Evolutionary conservation across 2,113 vertebrate species (phyloP).

Genomic region (Panthera uncia): DNA sequence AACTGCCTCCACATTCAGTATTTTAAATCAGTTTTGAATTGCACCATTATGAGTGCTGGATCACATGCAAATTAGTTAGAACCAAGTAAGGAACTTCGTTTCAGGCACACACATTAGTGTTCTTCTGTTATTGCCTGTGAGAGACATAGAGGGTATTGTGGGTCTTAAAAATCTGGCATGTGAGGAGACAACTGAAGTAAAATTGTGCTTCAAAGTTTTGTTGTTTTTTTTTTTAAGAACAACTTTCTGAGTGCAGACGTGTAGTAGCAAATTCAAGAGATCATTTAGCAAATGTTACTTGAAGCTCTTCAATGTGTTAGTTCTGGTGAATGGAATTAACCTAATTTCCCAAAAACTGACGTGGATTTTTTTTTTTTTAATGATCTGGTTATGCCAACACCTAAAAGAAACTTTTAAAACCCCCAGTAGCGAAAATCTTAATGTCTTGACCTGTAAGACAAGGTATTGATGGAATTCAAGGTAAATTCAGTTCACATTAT

Average conservation of each 20-base stretch:
- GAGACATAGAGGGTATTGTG: neutral
- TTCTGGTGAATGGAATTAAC: constrained; percentile 72
- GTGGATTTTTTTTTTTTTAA: constrained; percentile 76
- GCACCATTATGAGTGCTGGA: neutral
- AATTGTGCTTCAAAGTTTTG: neutral
- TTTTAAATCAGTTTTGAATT: neutral
- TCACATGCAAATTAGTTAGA: neutral
- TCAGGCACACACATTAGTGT: neutral
- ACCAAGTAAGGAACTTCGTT: neutral
- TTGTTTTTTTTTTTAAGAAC: neutral
- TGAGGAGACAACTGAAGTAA: neutral
- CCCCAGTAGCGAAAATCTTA: constrained; percentile 61
- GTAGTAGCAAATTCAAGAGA: constrained; percentile 52
- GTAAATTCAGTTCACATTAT: neutral
- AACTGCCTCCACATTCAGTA: neutral
- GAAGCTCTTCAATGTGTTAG: constrained; percentile 72
- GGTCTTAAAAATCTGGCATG: neutral
- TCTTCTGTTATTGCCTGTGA: too few species aligned
- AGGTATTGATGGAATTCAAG: constrained; percentile 59
- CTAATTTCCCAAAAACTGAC: constrained; percentile 71
- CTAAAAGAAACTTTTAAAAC: constrained; percentile 64
- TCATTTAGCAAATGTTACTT: constrained; percentile 74
- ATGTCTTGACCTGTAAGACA: constrained; percentile 34
- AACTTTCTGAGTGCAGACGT: constrained; percentile 53
- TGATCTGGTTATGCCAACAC: constrained; percentile 61